Base-by-base conservation (phyloP, 2,113 vertebrate species). In the Chloroceryle aenea region DNA sequence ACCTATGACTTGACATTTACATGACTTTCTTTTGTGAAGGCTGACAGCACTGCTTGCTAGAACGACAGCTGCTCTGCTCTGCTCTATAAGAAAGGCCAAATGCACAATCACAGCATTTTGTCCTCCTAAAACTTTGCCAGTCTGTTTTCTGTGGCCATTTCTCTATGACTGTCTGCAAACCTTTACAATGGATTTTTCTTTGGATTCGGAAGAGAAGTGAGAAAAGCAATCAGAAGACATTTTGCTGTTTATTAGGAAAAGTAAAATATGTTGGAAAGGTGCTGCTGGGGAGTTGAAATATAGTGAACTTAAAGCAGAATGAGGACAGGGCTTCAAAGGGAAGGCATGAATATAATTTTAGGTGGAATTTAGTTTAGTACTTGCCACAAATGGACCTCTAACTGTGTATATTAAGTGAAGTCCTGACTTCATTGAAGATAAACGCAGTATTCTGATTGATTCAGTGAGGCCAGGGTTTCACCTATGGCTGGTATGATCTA, bases 1-100 rank as follows among this genome's bases (percentile, higher is more conserved):
- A 96, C 97, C 93, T 94, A 34, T 91, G 89, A 94, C 89, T 95
- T 97, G 96, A 96, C 97, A 96, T 97, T 97, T 97, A 97, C 97
- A 96, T 88, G 94, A 92, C 92, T 97, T 96, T 80, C 82, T 95
- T 97, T 96, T 96, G 95, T 97, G 97, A 96, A 96, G 85, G 79
- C 89, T 97, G 97, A 95, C 97, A 97, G 93, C 90, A 64, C 45
- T 89, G 87, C 90, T 93, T 92, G 81, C 90, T 95, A 89, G 93
- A 96, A 93, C 32, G 92, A 96, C 96, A 97, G 96, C 93, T 97
- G 95, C 95, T 97, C 92, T 86, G 55, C 80, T 91, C 73, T 84
- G 56, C 83, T 94, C 66, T 75, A 4, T 87, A 67, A 56, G 66
- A 95, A 96, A 94, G 96, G 94, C 95, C 97, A 96, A 90, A 73